Evolutionary conservation across 2,888 invertebrate genomes (phyloP).

Genomic region (Xanthorhoe spadicearia): DNA sequence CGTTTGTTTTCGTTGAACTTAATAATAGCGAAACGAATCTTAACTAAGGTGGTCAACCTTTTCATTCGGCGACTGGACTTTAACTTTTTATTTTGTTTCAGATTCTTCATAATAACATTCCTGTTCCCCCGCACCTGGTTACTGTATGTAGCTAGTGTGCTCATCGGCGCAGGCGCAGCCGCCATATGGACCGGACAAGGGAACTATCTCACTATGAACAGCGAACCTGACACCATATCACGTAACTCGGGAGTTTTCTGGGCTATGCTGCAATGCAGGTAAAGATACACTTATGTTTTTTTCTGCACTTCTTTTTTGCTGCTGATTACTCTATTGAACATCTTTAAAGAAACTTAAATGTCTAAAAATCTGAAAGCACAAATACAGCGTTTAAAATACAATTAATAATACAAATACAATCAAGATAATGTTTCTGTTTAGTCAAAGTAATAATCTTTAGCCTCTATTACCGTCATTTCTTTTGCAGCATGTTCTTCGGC

Average conservation of each 20-base stretch:
- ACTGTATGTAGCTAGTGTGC: conserved; percentile 92
- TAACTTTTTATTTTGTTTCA: conserved; percentile 61
- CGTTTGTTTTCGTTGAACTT: too few relatives aligned
- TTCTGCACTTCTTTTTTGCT: too few relatives aligned
- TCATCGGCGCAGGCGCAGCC: conserved; percentile 96
- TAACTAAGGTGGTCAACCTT: too few relatives aligned
- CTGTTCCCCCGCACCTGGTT: conserved; percentile 92
- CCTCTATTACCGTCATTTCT: conserved; percentile 35
- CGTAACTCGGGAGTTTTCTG: conserved; percentile 98
- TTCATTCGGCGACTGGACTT: too few relatives aligned
- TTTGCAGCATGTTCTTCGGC: conserved; percentile 95
- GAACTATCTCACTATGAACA: conserved; percentile 92
- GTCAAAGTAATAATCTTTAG: background rate
- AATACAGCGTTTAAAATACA: too few relatives aligned
- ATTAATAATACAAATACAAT: too few relatives aligned
- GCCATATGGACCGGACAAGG: conserved; percentile 99
- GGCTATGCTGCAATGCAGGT: conserved; percentile 97
- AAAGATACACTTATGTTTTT: conserved; percentile 23
- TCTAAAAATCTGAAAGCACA: too few relatives aligned
- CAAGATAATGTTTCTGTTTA: background rate
- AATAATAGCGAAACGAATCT: too few relatives aligned
- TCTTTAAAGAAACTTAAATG: too few relatives aligned
- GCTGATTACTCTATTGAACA: too few relatives aligned
- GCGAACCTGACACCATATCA: conserved; percentile 93
- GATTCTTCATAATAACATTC: conserved; percentile 95